phyloP scores from a whole-genome alignment of 2,888 invertebrate genomes.

The Pseudoips prasinana region DNA sequence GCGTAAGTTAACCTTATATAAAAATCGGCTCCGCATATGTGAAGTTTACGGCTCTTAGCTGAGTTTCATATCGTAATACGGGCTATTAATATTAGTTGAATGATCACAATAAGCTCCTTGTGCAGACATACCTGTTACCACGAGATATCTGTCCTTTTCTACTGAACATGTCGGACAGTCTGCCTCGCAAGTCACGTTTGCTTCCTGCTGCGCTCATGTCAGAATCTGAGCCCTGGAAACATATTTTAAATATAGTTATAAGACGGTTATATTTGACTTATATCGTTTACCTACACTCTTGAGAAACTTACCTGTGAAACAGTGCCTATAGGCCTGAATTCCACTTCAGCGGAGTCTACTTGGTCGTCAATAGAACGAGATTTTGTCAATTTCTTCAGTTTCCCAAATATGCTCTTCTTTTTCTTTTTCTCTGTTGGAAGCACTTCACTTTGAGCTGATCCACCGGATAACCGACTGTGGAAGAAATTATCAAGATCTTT shows the following conservation, averaged over 20 bases:
- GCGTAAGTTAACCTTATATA: too few species aligned
- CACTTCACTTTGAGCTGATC: slow-evolving; percentile 92
- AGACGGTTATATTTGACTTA: background rate
- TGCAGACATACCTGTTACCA: slow-evolving; percentile 84
- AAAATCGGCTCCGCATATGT: too few species aligned
- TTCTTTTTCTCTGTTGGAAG: slow-evolving; percentile 89
- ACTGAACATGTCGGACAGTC: slow-evolving; percentile 92
- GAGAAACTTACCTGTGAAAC: slow-evolving; percentile 77
- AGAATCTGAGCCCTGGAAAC: slow-evolving; percentile 85
- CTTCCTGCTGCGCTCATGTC: slow-evolving; percentile 87
- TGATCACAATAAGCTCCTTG: too few species aligned
- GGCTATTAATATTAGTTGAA: too few species aligned
- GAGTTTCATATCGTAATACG: too few species aligned
- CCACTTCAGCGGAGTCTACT: slow-evolving; percentile 63
- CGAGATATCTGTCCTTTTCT: slow-evolving; percentile 84
- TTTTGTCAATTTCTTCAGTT: slow-evolving; percentile 92
- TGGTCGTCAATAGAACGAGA: slow-evolving; percentile 91
- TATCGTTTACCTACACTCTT: too few species aligned
- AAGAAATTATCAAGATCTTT: too few species aligned
- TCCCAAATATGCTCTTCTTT: slow-evolving; percentile 91
- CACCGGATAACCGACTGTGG: slow-evolving; percentile 88
- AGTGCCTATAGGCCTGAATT: slow-evolving; percentile 76
- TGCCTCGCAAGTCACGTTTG: slow-evolving; percentile 89
- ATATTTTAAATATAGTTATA: background rate
- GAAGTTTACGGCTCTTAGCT: too few species aligned